phyloP scores from a whole-genome alignment of 2,113 vertebrate genomes.

The Eolophus roseicapilla region DNA sequence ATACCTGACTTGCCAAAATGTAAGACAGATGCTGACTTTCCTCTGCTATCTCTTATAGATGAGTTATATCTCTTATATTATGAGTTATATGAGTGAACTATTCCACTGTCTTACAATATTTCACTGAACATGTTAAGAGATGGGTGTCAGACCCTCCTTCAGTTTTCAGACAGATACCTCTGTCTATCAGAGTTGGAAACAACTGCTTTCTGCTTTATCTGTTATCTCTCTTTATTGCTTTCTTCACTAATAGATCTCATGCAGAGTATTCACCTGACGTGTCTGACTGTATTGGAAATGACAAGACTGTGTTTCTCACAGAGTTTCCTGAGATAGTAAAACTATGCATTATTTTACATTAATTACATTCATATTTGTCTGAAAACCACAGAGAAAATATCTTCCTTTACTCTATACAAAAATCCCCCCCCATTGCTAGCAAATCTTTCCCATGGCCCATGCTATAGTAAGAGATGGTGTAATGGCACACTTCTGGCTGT shows the following conservation, averaged over 20 bases:
- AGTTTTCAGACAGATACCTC: not conserved
- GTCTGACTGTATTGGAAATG: not conserved
- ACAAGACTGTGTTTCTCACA: not conserved
- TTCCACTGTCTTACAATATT: not conserved
- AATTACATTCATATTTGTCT: not conserved
- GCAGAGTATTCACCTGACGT: fast-evolving
- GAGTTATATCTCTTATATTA: not conserved
- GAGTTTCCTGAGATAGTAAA: not conserved
- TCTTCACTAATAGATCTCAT: not conserved
- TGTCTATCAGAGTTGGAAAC: not conserved
- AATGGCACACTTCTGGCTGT: not conserved
- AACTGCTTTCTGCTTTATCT: not conserved
- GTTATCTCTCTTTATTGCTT: not conserved
- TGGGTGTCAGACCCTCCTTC: not conserved
- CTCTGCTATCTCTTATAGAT: not conserved
- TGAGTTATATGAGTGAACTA: not conserved
- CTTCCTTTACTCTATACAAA: not conserved
- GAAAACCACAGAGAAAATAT: not conserved
- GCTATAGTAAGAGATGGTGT: not conserved
- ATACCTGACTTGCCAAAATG: not conserved
- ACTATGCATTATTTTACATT: not conserved
- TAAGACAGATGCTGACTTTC: not conserved
- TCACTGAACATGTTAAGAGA: not conserved
- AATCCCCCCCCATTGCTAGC: not conserved
- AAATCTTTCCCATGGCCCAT: not conserved